These are phyloP conservation scores for Pollimyrus isidori DNA, from an alignment of 2,113 vertebrate species.

Conservation along the genomic window DNA sequence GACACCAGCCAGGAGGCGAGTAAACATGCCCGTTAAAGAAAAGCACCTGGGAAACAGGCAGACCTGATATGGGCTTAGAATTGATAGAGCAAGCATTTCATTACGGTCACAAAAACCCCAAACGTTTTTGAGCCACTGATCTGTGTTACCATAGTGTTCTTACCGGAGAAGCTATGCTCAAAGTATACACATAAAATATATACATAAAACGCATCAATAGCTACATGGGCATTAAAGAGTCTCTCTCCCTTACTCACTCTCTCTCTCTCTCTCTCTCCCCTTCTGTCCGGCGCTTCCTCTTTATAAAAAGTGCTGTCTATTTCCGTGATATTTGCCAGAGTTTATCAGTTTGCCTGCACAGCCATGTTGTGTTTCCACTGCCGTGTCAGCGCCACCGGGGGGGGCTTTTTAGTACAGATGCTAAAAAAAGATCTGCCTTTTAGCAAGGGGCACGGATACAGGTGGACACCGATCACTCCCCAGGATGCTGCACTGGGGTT, in stretches of 20 bases:
- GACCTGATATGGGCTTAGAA: not conserved
- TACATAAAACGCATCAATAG: not conserved
- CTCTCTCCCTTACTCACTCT: not conserved
- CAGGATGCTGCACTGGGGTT: not conserved
- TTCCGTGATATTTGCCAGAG: not conserved
- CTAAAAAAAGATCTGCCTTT: not conserved
- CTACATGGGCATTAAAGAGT: not conserved
- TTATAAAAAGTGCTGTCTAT: not conserved
- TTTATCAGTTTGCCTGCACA: not conserved
- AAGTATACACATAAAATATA: not conserved
- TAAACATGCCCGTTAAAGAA: not conserved
- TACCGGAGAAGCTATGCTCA: not conserved
- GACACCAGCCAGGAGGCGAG: not conserved
- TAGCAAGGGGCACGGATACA: not conserved
- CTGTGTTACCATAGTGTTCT: not conserved
- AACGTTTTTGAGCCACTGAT: not conserved
- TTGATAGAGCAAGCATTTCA: not conserved
- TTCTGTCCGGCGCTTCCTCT: not conserved
- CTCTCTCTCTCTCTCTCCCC: not conserved
- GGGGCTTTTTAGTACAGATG: not conserved
- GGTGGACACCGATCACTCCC: not conserved
- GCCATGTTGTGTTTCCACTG: not conserved
- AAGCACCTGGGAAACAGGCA: not conserved
- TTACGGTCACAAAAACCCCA: not conserved
- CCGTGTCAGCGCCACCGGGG: not conserved